Base-by-base conservation (phyloP, 2,888 invertebrate species). In the Melangyna quadrimaculata region DNA sequence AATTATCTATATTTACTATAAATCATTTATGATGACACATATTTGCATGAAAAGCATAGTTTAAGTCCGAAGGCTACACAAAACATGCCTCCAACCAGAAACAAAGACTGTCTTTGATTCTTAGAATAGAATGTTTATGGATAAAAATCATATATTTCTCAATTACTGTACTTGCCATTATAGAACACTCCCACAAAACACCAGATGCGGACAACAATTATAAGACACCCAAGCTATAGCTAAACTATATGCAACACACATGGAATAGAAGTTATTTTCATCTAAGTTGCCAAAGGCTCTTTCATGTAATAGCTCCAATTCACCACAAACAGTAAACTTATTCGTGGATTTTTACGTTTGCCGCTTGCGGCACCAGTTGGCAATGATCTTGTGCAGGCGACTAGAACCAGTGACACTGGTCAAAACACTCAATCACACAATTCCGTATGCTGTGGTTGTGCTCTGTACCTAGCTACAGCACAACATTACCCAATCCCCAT, bases 331-430 rank as follows among this genome's bases (percentile, higher is more conserved):
- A 74, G 74, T 70, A 67, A 72, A 19, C 37, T 2, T 27, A 8
- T 14, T 19, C 1, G 48, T 45, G 14, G 22, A 29, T 67, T 48
- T 67, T 22, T 63, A 78, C 74, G 35, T 65, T n/a, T 29, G 70
- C 22, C 32, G 71, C 67, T 71, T 57, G 53, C 75, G 22, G 43
- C 78, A 71, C 71, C 24, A 53, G 71, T 79, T 84, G 79, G 79
- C 84, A 84, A 72, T 84, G 84, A 84, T 84, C 84, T 84, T 84
- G 84, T 61, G 71, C 75, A 75, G 59, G 79, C 79, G 61, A 77
- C 72, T 72, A 84, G 80, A 84, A 79, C 79, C 71, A 80, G 75
- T 79, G 84, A 79, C 84, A 84, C 84, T 79, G 75, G 79, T 79
- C 84, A 79, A 79, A 84, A 79, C 75, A 79, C 84, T 84, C 84